Conservation (phyloP, 2,797 vertebrate genomes). For the Luscinia megarhynchos region DNA sequence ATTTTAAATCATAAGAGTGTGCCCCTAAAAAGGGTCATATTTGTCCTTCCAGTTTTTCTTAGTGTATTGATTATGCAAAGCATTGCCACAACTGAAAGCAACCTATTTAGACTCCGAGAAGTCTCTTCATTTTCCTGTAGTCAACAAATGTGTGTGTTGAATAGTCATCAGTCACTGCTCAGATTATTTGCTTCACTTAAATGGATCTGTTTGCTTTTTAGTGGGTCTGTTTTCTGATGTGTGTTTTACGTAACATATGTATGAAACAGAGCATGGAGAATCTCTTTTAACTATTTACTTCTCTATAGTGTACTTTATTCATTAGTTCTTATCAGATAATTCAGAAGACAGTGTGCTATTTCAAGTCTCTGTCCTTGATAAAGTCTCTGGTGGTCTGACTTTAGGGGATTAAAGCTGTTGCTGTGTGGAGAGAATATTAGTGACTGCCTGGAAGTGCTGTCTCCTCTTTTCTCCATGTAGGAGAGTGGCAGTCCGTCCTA, state of each 20-base stretch:
- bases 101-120: not conserved
- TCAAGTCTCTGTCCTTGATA: not conserved
- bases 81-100: not conserved
- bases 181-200: not conserved
- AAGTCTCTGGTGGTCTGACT: not conserved
- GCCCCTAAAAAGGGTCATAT: not conserved
- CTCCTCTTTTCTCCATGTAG: not conserved
- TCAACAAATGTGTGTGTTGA: not conserved
- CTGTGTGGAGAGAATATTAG: not conserved
- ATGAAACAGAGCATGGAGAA: not conserved
- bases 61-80: not conserved
- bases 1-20: not conserved
- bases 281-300: not conserved
- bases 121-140: not conserved
- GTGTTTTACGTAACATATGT: not conserved
- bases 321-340: not conserved
- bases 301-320: not conserved
- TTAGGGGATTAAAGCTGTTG: not conserved
- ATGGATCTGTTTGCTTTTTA: not conserved
- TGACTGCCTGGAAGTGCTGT: not conserved
- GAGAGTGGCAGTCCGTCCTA: not conserved
- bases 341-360: not conserved
- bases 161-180: not conserved
- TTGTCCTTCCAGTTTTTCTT: not conserved
- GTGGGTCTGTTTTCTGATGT: not conserved